phyloP scores from a whole-genome alignment of 2,113 vertebrate species.

The Oenanthe melanoleuca region DNA sequence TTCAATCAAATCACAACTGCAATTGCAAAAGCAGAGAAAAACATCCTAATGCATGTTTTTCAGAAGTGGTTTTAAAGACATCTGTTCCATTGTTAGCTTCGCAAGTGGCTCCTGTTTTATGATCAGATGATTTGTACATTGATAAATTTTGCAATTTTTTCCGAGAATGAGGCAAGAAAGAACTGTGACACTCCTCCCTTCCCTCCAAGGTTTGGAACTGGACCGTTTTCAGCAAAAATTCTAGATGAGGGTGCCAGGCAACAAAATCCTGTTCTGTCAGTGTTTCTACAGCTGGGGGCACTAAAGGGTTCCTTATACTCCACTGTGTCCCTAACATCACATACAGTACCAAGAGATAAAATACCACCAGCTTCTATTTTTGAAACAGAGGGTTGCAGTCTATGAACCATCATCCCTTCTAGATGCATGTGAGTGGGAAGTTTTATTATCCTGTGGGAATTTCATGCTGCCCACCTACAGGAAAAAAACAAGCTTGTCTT shows the following conservation, averaged over 20 bases:
- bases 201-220: neutral
- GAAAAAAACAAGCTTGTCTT: neutral
- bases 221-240: neutral
- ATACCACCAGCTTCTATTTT: neutral
- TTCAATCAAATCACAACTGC: neutral
- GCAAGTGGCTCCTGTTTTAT: neutral
- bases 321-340: neutral
- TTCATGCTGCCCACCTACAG: neutral
- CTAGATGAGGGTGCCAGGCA: neutral
- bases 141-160: neutral
- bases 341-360: neutral
- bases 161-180: neutral
- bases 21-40: neutral
- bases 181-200: neutral
- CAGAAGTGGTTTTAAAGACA: neutral
- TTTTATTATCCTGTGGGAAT: neutral
- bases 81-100: neutral
- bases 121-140: neutral
- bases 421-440: neutral
- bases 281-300: neutral
- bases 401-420: neutral
- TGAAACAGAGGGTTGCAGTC: neutral
- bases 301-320: neutral
- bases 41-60: neutral
- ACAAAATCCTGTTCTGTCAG: neutral